Conservation (phyloP, 2,797 vertebrate species). For the Lepilemur ruficaudatus region DNA sequence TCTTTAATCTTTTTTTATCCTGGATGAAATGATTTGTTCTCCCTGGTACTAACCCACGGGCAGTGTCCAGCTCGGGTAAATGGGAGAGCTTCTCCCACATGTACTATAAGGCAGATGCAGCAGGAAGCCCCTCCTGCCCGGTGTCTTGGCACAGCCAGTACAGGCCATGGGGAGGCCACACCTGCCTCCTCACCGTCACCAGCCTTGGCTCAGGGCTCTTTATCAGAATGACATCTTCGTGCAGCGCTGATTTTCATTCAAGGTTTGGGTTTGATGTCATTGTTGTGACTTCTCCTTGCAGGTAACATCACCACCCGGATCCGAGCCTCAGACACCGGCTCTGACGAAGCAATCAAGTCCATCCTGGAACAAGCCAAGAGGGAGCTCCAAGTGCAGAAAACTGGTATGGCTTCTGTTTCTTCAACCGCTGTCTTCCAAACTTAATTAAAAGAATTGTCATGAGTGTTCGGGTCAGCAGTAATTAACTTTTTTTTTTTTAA, state of each 20-base stretch:
- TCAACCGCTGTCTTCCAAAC: slow-evolving; percentile 36
- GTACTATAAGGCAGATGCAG: background rate
- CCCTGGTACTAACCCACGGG: background rate
- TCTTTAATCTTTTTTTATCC: slow-evolving; percentile 9
- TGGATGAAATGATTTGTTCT: background rate
- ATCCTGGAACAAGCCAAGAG: slow-evolving; percentile 97
- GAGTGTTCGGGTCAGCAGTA: slow-evolving; percentile 57
- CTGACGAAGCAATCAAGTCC: slow-evolving; percentile 97
- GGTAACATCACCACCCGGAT: slow-evolving; percentile 96
- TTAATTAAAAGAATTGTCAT: slow-evolving; percentile 65
- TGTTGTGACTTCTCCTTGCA: slow-evolving; percentile 80
- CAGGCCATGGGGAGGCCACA: background rate
- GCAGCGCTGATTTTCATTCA: background rate
- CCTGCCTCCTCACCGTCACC: background rate
- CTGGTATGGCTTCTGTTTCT: slow-evolving; percentile 84
- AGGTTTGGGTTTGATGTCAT: slow-evolving; percentile 56
- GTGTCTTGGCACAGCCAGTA: background rate
- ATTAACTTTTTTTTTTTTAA: background rate
- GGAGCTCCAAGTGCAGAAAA: slow-evolving; percentile 98
- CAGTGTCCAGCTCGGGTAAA: background rate
- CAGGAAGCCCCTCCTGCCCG: slow-evolving; percentile 16
- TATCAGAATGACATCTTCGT: slow-evolving; percentile 23
- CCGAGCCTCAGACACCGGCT: slow-evolving; percentile 93
- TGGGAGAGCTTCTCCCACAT: background rate
- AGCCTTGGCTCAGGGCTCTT: background rate